Conservation (phyloP, 1,140 invertebrate species). For the Homarus americanus region DNA sequence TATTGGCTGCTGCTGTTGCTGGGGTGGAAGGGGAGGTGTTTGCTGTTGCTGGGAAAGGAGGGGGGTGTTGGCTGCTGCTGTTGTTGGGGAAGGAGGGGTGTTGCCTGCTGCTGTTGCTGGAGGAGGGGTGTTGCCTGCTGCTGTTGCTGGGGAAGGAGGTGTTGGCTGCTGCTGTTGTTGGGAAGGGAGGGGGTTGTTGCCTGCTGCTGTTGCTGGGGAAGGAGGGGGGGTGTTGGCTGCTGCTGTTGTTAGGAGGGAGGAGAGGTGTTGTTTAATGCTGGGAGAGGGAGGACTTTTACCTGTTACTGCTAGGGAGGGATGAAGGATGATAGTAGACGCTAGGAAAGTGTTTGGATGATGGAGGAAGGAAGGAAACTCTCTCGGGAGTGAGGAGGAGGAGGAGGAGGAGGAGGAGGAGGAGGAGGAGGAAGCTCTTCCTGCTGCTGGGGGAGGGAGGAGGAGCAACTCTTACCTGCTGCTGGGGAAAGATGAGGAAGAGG, state of each 20-base stretch:
- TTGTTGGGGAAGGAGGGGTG: neutral
- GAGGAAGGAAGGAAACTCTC: constrained; percentile 3
- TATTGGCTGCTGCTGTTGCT: neutral
- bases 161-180: neutral
- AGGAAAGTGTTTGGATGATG: no score
- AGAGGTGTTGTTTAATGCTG: neutral
- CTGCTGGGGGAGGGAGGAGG: no score
- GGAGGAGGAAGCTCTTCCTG: no score
- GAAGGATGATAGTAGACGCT: no score
- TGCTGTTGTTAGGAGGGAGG: neutral
- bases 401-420: no score
- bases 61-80: neutral
- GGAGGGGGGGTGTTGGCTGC: neutral
- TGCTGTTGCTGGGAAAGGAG: neutral
- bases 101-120: neutral
- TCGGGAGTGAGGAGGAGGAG: no score
- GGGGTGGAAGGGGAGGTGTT: neutral
- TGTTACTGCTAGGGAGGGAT: no score
- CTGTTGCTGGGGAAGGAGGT: neutral
- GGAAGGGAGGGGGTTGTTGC: neutral
- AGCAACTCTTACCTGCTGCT: no score
- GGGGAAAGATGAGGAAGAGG: no score
- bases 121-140: neutral
- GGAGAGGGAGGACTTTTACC: neutral
- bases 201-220: neutral